Conservation (phyloP, 1,140 invertebrate genomes). For the Amyelois transitella region DNA sequence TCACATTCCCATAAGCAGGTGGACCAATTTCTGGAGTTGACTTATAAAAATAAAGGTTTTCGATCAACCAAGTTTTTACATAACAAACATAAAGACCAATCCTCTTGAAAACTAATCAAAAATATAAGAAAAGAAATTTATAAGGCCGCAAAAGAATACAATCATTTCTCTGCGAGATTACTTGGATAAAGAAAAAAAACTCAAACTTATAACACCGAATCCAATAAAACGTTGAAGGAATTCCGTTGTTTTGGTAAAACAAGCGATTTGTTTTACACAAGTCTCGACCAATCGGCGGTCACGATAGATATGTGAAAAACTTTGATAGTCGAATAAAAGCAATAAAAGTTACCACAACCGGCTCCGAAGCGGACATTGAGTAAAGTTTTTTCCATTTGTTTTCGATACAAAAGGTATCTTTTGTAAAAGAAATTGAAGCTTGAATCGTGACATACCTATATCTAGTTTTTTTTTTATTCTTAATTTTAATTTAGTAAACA, state of each 20-base stretch:
- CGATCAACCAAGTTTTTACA: no score
- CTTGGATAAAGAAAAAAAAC: conserved; percentile 13
- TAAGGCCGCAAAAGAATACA: neutral
- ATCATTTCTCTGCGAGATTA: neutral
- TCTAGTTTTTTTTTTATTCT: no score
- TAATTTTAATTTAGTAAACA: no score
- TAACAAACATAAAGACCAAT: no score
- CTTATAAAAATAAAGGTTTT: no score
- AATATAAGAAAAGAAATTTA: neutral
- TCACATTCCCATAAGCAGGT: no score
- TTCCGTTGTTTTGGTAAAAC: conserved; percentile 45
- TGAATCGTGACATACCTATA: no score
- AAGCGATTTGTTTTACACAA: conserved; percentile 51
- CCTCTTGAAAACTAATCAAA: no score
- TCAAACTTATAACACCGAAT: conserved; percentile 39
- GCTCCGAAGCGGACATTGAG: conserved; percentile 15
- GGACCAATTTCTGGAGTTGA: no score
- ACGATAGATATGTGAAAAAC: conserved; percentile 52
- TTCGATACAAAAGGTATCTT: neutral
- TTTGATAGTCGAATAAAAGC: conserved; percentile 46
- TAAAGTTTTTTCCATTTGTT: neutral
- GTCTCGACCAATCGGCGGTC: conserved; percentile 38
- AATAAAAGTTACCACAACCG: conserved; percentile 55
- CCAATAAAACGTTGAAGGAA: conserved; percentile 47
- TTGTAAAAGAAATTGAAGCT: neutral